These are phyloP conservation scores for Scomber scombrus DNA, from an alignment of 2,113 vertebrate genomes.

Conservation along the genomic window DNA sequence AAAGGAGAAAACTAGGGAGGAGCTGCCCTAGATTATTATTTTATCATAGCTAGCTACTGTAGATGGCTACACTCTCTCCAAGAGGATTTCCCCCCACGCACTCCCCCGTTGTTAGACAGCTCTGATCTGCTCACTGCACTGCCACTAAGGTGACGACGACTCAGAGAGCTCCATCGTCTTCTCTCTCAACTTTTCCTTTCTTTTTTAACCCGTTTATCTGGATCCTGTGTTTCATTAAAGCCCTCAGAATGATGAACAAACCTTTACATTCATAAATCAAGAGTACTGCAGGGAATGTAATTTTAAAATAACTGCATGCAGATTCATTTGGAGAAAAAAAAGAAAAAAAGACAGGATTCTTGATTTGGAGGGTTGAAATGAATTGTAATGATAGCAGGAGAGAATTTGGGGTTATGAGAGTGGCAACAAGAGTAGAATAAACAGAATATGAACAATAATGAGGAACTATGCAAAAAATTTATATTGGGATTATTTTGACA, in stretches of 20 bases:
- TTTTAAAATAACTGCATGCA: background rate
- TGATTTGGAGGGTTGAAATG: background rate
- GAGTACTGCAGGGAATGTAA: background rate
- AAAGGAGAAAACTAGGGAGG: conserved; percentile 62
- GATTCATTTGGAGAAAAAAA: conserved; percentile 3
- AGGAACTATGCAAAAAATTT: too few relatives aligned
- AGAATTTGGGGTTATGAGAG: background rate
- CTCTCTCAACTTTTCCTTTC: conserved; percentile 16
- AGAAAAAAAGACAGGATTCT: background rate
- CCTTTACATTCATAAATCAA: conserved; percentile 1
- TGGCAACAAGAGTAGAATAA: background rate
- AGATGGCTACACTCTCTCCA: conserved; percentile 72
- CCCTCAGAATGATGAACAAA: conserved; percentile 8
- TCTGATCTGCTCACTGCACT: conserved; percentile 59
- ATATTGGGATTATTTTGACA: too few relatives aligned
- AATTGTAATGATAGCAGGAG: background rate
- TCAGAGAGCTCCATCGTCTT: conserved; percentile 11
- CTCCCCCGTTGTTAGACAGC: conserved; percentile 32
- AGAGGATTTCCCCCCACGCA: conserved; percentile 73
- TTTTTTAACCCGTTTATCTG: conserved; percentile 15
- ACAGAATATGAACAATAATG: background rate
- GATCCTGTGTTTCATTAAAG: conserved; percentile 29
- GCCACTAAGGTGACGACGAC: conserved; percentile 38
- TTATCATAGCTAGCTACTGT: conserved; percentile 76
- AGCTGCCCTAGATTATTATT: conserved; percentile 86